Base-by-base conservation (phyloP, 64 coral and sea anemone species). In the Actinia tenebrosa region DNA sequence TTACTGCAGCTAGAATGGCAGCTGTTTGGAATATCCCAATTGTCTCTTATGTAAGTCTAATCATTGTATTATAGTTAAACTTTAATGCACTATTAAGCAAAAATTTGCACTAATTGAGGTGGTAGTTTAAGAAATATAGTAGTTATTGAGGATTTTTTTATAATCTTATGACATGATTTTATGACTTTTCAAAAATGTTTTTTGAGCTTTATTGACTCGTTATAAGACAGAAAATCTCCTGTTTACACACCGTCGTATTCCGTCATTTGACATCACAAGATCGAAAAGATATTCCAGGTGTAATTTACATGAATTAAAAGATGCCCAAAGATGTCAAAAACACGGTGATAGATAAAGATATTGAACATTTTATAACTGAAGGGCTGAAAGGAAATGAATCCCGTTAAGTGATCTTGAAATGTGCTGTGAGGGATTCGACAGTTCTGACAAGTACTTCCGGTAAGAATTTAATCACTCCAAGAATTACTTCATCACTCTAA, bases 21-120 rank as follows among this genome's bases (percentile, higher is more conserved):
- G 81, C 88, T 23, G 63, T 66, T 22, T 89, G 88, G 88, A 89
- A 89, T 77, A 30, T 77, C 23, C 88, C 88, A 2, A 84, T 89
- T 1, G 84, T 89, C 25, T 89, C 88, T 37, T 89, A 89, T 56
- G 88, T 89, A 83, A 89, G 88, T 89, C 5, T 54, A 44, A n/a
- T 26, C 23, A 25, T 42, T 27, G 5, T 75, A 16, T 42, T 75
- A 22, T 66, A 66, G 3, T 66, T 3, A 13, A 19, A 20, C 22
- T 7, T n/a, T 19, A 66, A 23, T 66, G 17, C 5, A 4, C 3
- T 22, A 23, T 20, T n/a, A 66, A 66, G 4, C 3, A 66, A n/a
- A 22, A 66, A 4, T 22, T 58, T 58, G 15, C 10, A 58, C 10
- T 37, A 58, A 58, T 58, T 58, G 2, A 58, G 10, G 7, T 16